Base-by-base conservation (phyloP, 2,888 invertebrate species). In the Chymomyza procnemis region DNA sequence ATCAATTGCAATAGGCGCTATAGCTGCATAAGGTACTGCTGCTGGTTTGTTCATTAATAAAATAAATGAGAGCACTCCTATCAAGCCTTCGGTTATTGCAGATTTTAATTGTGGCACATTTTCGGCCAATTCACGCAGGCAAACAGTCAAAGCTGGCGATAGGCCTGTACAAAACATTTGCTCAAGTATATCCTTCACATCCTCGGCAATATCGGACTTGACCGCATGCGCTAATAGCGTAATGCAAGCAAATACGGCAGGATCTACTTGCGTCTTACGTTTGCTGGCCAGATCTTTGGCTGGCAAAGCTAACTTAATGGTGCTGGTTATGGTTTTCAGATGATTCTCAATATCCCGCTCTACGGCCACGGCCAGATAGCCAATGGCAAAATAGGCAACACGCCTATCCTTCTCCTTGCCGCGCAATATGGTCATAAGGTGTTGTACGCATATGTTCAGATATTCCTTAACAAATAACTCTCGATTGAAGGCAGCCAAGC, bases 111-210 rank as follows among this genome's bases (percentile, higher is more conserved):
- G 93, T 0, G 99, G 97, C 56, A 99, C 95, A 88, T 96, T 95
- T 73, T 94, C 94, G 21, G 97, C 97, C 54, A 99, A 92, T 91
- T 99, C 98, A 72, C 97, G 93, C 30, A 99, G 92, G 64, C 98
- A 97, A 47, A 97, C 96, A 0, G 98, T 98, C 66, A 99, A 92
- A 0, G 97, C 95, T 9, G 96, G 95, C 79, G 97, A 97, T 0
- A 99, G 92, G 0, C 98, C 98, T 5, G 97, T 97, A 1, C 96
- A 95, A 88, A 99, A 94, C 96, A 99, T 97, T 56, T 96, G 94
- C 76, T 97, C 97, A 30, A 99, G 91, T 52, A 99, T 93, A 67
- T 96, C 96, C 67, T 94, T 94, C 4, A 98, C 95, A 79, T 97
- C 97, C 76, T 92, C 91, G 6, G 94, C 93, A 14, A 97, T 95